Base-by-base conservation (phyloP, 1,140 invertebrate species). In the Scaptomyza pallida region DNA sequence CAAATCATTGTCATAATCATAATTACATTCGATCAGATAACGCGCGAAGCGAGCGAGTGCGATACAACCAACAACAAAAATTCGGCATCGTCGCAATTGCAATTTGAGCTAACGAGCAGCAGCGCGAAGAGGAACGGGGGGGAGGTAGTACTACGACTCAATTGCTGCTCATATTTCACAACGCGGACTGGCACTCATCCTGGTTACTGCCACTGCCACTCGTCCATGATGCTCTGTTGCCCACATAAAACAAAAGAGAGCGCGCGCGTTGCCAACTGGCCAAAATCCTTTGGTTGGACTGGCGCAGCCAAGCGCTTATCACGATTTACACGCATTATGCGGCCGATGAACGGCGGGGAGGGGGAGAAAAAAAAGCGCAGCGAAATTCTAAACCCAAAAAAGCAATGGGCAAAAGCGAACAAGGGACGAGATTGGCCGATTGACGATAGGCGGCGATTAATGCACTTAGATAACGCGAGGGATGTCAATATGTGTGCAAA, bases 11-110 rank as follows among this genome's bases (percentile, higher is more conserved):
- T 78, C 76, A 89, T 85, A 89, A 89, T 89, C 86, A 89, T 89
- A 89, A 89, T 89, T 89, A 89, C 86, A 85, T 80, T 80, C 80
- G 86, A 89, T 89, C 86, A 89, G 86, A 89, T 89, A 89, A 78
- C 86, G 33, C n/a, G n/a, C n/a, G n/a, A n/a, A n/a, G n/a, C n/a
- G n/a, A n/a, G 44, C 30, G 33, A 1, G 8, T 8, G 16, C 51
- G 54, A 51, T 65, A 72, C 37, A 65, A 54, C 63, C 62, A 60
- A 40, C 52, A 43, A 40, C 15, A 5, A 37, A 26, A 50, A 72
- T 63, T 62, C 72, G 60, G 50, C 69, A 63, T 62, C 72, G 60
- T 45, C 69, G 61, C 73, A 81, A 85, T 73, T 88, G 82, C 82
- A 86, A 86, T 88, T 72, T 72, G 81, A 86, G 82, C 81, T 81